Conservation (phyloP, 2,113 vertebrate genomes). For the Actenoides hombroni region DNA sequence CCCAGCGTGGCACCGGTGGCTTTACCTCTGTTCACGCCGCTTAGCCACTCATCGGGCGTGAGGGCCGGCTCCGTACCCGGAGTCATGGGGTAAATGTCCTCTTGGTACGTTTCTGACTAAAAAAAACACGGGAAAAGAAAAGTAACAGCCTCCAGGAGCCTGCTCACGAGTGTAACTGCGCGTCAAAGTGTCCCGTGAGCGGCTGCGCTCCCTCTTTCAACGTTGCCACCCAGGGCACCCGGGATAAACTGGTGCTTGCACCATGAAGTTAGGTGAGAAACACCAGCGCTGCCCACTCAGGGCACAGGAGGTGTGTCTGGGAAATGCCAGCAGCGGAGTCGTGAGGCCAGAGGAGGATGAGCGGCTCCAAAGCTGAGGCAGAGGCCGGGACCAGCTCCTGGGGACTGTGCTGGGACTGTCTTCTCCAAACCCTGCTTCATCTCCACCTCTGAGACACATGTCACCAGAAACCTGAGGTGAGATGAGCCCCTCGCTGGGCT, state of each 20-base stretch:
- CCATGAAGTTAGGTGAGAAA: not conserved
- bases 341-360: not conserved
- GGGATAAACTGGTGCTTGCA: accelerated
- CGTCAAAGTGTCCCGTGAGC: no score
- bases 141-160: not conserved
- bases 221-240: not conserved
- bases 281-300: not conserved
- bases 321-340: not conserved
- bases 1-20: accelerated
- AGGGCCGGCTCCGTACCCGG: constrained; percentile 90
- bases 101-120: constrained; percentile 97
- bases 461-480: not conserved
- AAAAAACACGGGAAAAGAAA: not conserved
- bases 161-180: not conserved
- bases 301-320: not conserved
- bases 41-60: constrained; percentile 91
- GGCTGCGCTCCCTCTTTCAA: not conserved
- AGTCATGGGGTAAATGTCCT: constrained; percentile 98
- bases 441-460: accelerated
- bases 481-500: not conserved
- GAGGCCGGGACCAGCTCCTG: accelerated
- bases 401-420: not conserved
- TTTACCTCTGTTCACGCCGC: constrained; percentile 90
- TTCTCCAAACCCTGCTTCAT: not conserved
- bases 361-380: not conserved